Evolutionary conservation across 2,797 vertebrate genomes (phyloP).

Genomic region (Trachurus trachurus): DNA sequence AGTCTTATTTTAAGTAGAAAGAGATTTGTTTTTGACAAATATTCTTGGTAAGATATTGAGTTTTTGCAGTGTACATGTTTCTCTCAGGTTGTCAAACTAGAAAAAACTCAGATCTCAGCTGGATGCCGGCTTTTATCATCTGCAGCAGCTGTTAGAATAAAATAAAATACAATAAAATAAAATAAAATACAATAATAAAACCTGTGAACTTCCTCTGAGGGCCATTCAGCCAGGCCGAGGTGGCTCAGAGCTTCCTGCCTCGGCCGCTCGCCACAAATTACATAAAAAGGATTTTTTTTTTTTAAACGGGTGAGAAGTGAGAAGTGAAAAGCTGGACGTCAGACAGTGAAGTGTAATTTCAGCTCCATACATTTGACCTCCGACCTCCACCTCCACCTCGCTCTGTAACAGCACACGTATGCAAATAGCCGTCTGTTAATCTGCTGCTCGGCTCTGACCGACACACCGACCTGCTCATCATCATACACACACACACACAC

Average conservation of each 20-base stretch:
- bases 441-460: conserved; percentile 50
- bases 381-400: conserved; percentile 49
- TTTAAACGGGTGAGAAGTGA: too few relatives aligned
- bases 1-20: too few relatives aligned
- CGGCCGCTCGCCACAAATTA: conserved; percentile 28
- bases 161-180: background rate
- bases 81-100: background rate
- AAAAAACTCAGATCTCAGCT: background rate
- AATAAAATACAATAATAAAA: background rate
- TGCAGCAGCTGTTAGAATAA: background rate
- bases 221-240: background rate
- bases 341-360: conserved; percentile 40
- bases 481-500: too few relatives aligned
- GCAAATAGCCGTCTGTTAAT: conserved; percentile 64
- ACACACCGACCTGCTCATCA: too few relatives aligned
- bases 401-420: conserved; percentile 52
- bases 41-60: too few relatives aligned
- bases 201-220: background rate
- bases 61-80: background rate
- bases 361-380: conserved; percentile 54
- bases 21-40: too few relatives aligned
- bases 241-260: conserved; percentile 27
- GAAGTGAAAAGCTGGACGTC: conserved; percentile 18
- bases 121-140: background rate
- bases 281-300: too few relatives aligned